phyloP scores from a whole-genome alignment of 2,113 vertebrate species.

The Planiliza haematocheilus region DNA sequence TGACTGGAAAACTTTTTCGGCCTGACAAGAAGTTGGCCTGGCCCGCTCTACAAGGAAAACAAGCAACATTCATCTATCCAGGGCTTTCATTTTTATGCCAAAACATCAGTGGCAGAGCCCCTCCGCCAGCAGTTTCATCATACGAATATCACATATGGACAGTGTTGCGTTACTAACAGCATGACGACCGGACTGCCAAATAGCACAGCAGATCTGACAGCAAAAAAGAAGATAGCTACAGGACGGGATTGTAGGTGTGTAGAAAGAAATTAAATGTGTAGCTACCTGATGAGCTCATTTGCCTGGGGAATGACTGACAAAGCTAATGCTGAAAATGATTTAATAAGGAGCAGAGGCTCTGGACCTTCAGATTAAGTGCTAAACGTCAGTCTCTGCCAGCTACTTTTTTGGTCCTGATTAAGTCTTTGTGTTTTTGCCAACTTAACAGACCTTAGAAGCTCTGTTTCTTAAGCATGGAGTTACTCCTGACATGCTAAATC shows the following conservation, averaged over 20 bases:
- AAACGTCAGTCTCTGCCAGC: conserved; percentile 40
- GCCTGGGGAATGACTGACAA: conserved; percentile 47
- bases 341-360: conserved; percentile 28
- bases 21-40: conserved; percentile 80
- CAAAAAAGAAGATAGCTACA: conserved; percentile 41
- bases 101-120: conserved; percentile 73
- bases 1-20: conserved; percentile 77
- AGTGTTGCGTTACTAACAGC: conserved; percentile 71
- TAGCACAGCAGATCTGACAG: conserved; percentile 52
- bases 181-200: conserved; percentile 51
- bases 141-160: conserved; percentile 78
- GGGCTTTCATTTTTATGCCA: conserved; percentile 73
- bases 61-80: conserved; percentile 74
- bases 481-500: conserved; percentile 50
- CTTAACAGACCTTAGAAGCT: conserved; percentile 23
- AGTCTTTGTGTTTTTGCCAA: conserved; percentile 42
- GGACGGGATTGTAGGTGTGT: conserved; percentile 50
- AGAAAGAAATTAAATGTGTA: conserved; percentile 44
- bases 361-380: conserved; percentile 27
- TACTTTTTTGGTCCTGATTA: conserved; percentile 37
- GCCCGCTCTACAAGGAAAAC: conserved; percentile 75
- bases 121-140: conserved; percentile 80
- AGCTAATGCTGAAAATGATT: conserved; percentile 41
- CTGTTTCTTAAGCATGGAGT: conserved; percentile 28
- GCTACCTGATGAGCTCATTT: conserved; percentile 62